These are phyloP conservation scores for Pavo muticus DNA, from an alignment of 2,113 vertebrate genomes.

Conservation along the genomic window DNA sequence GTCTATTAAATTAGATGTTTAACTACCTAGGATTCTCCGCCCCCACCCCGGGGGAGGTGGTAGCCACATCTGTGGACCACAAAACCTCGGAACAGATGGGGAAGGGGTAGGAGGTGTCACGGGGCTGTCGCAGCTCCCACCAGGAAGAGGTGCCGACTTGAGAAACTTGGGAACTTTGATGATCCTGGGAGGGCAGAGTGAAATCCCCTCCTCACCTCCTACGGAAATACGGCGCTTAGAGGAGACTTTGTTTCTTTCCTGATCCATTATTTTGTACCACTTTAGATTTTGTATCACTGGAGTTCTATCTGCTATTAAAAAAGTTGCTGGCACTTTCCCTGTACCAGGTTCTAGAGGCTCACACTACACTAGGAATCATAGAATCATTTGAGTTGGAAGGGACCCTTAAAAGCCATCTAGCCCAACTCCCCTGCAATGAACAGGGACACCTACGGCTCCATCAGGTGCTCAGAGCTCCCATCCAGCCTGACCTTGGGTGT, in stretches of 20 bases:
- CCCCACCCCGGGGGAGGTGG: not conserved
- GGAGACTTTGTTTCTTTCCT: not conserved
- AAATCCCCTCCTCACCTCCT: not conserved
- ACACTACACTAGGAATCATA: not conserved
- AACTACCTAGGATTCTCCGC: rapidly evolving
- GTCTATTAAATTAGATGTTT: not conserved
- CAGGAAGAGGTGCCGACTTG: conserved; percentile 50
- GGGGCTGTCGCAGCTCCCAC: not conserved
- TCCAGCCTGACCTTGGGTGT: not conserved
- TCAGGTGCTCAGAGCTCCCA: not conserved
- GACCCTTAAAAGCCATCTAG: not conserved
- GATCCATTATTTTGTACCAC: not conserved
- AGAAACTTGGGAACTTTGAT: conserved; percentile 42
- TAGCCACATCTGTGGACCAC: not conserved
- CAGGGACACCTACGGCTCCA: not conserved
- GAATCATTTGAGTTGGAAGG: not conserved
- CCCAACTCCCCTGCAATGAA: not conserved
- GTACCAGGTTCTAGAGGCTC: not conserved
- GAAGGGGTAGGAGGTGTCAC: not conserved
- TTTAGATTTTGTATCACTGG: not conserved
- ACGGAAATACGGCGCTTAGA: not conserved
- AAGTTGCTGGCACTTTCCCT: not conserved
- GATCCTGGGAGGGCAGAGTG: not conserved
- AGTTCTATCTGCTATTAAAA: rapidly evolving
- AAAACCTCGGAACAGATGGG: conserved; percentile 50